Conservation (phyloP, 2,888 invertebrate species). For the Dysmachus trigonus region DNA sequence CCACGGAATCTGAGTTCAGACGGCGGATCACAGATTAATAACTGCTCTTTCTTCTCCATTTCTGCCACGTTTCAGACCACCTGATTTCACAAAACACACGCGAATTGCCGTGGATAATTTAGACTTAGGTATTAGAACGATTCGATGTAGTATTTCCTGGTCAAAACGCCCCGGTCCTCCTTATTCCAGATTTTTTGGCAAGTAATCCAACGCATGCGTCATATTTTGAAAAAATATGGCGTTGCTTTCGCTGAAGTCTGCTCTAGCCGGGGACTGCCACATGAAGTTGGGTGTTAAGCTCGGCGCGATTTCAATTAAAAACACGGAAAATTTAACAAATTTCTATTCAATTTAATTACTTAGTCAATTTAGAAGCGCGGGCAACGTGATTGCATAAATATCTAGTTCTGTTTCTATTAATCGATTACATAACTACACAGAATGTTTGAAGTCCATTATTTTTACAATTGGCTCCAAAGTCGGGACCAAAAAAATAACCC, state of each 20-base stretch:
- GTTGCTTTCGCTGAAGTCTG: background rate
- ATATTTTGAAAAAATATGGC: slow-evolving; percentile 40
- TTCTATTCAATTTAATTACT: background rate
- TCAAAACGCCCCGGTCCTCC: slow-evolving; percentile 38
- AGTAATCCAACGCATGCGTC: slow-evolving; percentile 43
- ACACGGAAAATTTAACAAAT: background rate
- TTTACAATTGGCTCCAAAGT: background rate
- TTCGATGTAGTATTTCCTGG: slow-evolving; percentile 4
- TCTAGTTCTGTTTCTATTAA: background rate
- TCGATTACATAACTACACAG: background rate
- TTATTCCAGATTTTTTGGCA: slow-evolving; percentile 40
- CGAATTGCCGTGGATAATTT: background rate
- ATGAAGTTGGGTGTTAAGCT: background rate
- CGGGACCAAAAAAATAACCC: background rate
- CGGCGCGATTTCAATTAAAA: background rate
- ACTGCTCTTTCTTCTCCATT: slow-evolving; percentile 75
- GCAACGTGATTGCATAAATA: background rate
- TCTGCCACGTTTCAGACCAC: background rate
- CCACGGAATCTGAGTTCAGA: slow-evolving; percentile 90
- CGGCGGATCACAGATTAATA: slow-evolving; percentile 87
- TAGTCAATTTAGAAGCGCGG: background rate
- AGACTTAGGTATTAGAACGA: background rate
- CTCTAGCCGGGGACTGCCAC: slow-evolving; percentile 28
- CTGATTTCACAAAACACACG: slow-evolving; percentile 13
- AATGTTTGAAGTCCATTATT: background rate